Evolutionary conservation across 1,140 invertebrate genomes (phyloP), one percentile per base, ranked within the genome.

Genomic region (Babylonia areolata): DNA sequence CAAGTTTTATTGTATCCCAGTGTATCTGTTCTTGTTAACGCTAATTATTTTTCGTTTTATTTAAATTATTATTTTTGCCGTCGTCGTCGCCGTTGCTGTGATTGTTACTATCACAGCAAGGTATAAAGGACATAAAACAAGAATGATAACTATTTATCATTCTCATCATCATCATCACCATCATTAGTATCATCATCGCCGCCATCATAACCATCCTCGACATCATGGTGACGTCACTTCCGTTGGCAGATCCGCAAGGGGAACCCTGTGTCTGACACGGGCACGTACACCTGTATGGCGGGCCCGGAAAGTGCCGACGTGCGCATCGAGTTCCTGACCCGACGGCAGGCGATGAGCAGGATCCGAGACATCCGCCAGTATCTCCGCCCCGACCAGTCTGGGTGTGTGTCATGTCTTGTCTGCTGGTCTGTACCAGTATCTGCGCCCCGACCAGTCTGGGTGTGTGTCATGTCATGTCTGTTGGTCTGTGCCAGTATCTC

Each of bases 271-370:
- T 75, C 54, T 3, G 90, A 90, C 85, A n/a, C 86, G 17, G 90
- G 89, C 1, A 86, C 81, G 33, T 91, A 89, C 81, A 90, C 88
- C 35, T 91, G 89, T 75, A 88, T 88, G 80, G 89, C 87, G 3
- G 88, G 88, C 0, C 58, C 84, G 0, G 40, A 90, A 40, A 87
- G 88, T 71, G 89, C 87, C 20, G 73, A 87, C 40, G 69, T 89
- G 11, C 51, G 64, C 5, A 88, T 91, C 37, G 75, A 87, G 35
- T 90, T 91, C 82, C 86, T 89, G 54, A 81, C 88, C 11, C 87
- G 87, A 71, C 37, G 31, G 23, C 86, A 90, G 64, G 89, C 89
- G 28, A 85, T 85, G 40, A 28, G 83, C 0, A 69, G 87, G 64
- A 87, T 85, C 46, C 11, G 23, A 15, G 23, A 85, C 42, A 37